Evolutionary conservation across 2,888 invertebrate species (phyloP).

Genomic region (Matsumyia berberina): DNA sequence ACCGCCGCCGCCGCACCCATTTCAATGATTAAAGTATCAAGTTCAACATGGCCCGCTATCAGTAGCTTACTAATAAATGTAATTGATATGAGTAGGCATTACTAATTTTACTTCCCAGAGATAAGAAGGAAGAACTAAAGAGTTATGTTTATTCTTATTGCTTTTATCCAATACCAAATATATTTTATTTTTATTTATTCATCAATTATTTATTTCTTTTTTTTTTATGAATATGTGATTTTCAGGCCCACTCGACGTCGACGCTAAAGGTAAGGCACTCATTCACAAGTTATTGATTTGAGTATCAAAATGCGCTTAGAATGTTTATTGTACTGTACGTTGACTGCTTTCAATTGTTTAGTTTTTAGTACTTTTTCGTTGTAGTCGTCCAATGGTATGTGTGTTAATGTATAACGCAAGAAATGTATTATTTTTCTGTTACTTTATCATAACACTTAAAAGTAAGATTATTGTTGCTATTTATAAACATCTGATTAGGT

Average conservation of each 20-base stretch:
- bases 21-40: slow-evolving; percentile 48
- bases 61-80: slow-evolving; percentile 51
- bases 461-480: too few relatives aligned
- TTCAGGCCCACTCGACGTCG: slow-evolving; percentile 70
- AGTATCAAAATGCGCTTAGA: slow-evolving; percentile 21
- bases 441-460: background rate
- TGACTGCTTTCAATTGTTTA: slow-evolving; percentile 17
- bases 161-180: background rate
- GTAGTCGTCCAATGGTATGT: background rate
- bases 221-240: slow-evolving; percentile 50
- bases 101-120: background rate
- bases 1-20: slow-evolving; percentile 59
- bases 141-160: background rate
- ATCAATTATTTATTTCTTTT: slow-evolving; percentile 17
- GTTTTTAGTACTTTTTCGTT: slow-evolving; percentile 3
- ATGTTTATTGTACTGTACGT: background rate
- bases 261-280: slow-evolving; percentile 65
- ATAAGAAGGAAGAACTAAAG: slow-evolving; percentile 30
- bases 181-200: slow-evolving; percentile 7
- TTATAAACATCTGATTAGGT: background rate
- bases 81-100: slow-evolving; percentile 49
- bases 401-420: background rate
- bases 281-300: slow-evolving; percentile 32
- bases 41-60: slow-evolving; percentile 43
- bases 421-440: background rate